Evolutionary conservation across 2,113 vertebrate species (phyloP), one percentile per base, ranked within the genome.

Genomic region (Tyto alba): DNA sequence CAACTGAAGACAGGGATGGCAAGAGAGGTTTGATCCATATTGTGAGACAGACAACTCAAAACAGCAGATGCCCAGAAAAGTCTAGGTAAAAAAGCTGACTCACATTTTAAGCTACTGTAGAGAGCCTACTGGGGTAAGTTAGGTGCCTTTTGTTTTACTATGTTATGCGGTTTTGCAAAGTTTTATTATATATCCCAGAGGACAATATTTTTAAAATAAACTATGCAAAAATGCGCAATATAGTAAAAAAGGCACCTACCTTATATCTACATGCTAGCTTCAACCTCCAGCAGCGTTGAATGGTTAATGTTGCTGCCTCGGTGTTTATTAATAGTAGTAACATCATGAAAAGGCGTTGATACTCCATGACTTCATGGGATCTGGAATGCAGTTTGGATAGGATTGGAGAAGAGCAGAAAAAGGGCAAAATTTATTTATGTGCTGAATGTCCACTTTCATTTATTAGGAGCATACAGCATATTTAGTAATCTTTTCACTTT

Each of bases 81-180:
- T 52, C 30, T 9, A 75, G 7, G 36, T 62, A n/a, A 48, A 89
- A 78, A 10, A 69, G 10, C 26, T 60, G 50, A 84, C 41, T 63
- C 6, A 3, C 19, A 64, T 64, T 81, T 71, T 10, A 90, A 78
- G 56, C 55, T 64, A 20, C 3, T 47, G 41, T 17, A 79, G 63
- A 27, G 5, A 78, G 11, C 32, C 73, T 92, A 45, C 36, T 21
- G 53, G 60, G 68, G 57, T 92, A 93, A 77, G 84, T 91, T 88
- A 96, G 93, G 95, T 97, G 95, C 95, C 94, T 97, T 96, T 97
- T 96, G 79, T 97, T 96, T 97, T 97, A 97, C 95, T 97, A 96
- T 97, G 95, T 94, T 96, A 96, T 95, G 94, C 88, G 80, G 94
- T 95, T 97, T 97, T 96, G 95, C 95, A 97, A 96, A 96, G 95